phyloP scores from a whole-genome alignment of 53 echinoderm and acorn worm species.

The Apostichopus leukothele region DNA sequence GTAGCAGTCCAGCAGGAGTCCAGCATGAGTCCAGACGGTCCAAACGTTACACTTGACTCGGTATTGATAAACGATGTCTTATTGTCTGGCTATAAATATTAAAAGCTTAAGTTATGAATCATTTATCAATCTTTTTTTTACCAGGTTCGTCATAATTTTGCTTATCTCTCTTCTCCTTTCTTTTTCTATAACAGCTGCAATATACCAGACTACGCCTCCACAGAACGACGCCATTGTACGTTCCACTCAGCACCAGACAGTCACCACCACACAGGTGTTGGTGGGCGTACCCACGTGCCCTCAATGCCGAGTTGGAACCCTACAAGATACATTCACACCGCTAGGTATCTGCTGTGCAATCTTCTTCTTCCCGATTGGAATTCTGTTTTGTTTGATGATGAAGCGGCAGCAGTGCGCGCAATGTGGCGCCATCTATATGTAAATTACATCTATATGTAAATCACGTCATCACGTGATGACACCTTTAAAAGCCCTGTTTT shows the following conservation, averaged over 20 bases:
- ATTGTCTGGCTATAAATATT: too few species aligned
- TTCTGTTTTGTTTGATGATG: constrained; percentile 54
- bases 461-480: too few species aligned
- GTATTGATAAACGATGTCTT: too few species aligned
- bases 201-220: constrained; percentile 42
- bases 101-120: background rate
- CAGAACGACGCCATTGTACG: constrained; percentile 12
- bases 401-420: constrained; percentile 45
- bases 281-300: constrained; percentile 43
- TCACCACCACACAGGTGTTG: constrained; percentile 48
- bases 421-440: constrained; percentile 55
- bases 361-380: constrained; percentile 55
- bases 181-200: too few species aligned
- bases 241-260: constrained; percentile 45
- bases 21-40: too few species aligned
- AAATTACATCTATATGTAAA: constrained; percentile 11
- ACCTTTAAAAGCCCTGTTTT: too few species aligned
- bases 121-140: background rate
- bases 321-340: constrained; percentile 43
- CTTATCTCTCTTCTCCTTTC: too few species aligned
- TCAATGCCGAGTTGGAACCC: constrained; percentile 50
- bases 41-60: too few species aligned
- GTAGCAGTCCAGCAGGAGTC: too few species aligned
- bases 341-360: constrained; percentile 56
- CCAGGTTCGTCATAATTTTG: background rate